Percentiles rank a stretch among this genome's conserved stretches.
Conservation (phyloP, 2,888 invertebrate genomes). For the Megalurothrips usitatus region DNA sequence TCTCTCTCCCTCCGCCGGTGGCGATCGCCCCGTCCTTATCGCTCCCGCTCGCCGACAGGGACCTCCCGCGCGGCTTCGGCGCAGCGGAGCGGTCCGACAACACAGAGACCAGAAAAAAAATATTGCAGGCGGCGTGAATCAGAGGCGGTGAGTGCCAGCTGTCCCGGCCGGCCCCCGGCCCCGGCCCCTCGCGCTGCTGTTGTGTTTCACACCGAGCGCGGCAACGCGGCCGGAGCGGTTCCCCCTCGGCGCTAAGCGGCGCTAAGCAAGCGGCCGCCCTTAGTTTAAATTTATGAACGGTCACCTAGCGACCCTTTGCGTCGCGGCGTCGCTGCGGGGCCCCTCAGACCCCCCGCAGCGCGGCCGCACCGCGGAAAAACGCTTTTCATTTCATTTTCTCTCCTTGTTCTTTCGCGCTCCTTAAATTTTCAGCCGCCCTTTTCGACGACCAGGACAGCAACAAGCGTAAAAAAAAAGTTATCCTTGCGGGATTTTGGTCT, state of each 20-base stretch:
- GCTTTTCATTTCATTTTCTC: constrained; percentile 21
- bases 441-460: not conserved
- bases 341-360: not conserved
- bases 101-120: not conserved
- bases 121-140: not conserved
- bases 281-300: constrained; percentile 21
- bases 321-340: not conserved
- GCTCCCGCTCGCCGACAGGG: not conserved
- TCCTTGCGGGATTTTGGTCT: too few species aligned
- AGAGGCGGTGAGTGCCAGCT: not conserved
- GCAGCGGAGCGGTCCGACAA: not conserved
- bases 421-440: constrained; percentile 3
- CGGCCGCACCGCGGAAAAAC: not conserved
- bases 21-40: too few species aligned
- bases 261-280: not conserved
- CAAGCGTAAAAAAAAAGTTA: too few species aligned
- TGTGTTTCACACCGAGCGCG: not conserved
- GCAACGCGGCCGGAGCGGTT: not conserved
- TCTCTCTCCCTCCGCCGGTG: too few species aligned
- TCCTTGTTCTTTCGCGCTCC: not conserved
- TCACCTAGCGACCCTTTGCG: constrained; percentile 17
- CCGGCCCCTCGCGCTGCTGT: not conserved
- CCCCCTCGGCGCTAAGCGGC: not conserved
- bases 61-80: not conserved
- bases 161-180: not conserved